phyloP scores from a whole-genome alignment of 2,888 invertebrate genomes.

The Halictus quadricinctus region DNA sequence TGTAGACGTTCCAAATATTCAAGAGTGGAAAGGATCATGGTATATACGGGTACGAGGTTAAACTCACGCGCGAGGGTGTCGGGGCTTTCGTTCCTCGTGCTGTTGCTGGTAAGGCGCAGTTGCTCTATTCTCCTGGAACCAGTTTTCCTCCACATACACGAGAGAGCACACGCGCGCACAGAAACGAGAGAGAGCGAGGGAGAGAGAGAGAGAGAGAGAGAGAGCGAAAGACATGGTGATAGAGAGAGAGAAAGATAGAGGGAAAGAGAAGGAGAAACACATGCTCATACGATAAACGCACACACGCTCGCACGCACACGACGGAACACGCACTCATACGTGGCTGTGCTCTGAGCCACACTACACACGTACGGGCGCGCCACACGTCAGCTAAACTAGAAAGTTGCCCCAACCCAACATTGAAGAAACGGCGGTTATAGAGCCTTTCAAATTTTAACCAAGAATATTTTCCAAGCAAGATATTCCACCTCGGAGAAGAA shows the following conservation, averaged over 20 bases:
- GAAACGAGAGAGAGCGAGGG: background rate
- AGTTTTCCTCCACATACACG: slow-evolving; percentile 78
- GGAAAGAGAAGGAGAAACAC: slow-evolving; percentile 44
- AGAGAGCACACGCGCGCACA: slow-evolving; percentile 44
- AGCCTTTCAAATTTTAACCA: slow-evolving; percentile 81
- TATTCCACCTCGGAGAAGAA: background rate
- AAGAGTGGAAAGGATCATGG: slow-evolving; percentile 67
- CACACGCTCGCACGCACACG: slow-evolving; percentile 29
- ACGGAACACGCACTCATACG: slow-evolving; percentile 34
- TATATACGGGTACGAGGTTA: slow-evolving; percentile 64
- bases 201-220: slow-evolving; percentile 12
- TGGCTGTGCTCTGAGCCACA: slow-evolving; percentile 40
- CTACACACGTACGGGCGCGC: slow-evolving; percentile 48
- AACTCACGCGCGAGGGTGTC: slow-evolving; percentile 75
- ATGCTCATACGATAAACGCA: slow-evolving; percentile 32
- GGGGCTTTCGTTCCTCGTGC: slow-evolving; percentile 69
- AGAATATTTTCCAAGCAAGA: slow-evolving; percentile 58
- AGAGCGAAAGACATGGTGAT: background rate
- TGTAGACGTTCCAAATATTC: slow-evolving; percentile 69
- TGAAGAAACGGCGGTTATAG: slow-evolving; percentile 78
- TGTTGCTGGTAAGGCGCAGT: slow-evolving; percentile 73
- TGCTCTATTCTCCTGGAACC: slow-evolving; percentile 82
- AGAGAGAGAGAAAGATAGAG: background rate
- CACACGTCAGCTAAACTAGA: slow-evolving; percentile 81
- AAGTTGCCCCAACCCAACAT: slow-evolving; percentile 80